Base-by-base conservation (phyloP, 2,888 invertebrate species). In the Nemotelus pantherinus region DNA sequence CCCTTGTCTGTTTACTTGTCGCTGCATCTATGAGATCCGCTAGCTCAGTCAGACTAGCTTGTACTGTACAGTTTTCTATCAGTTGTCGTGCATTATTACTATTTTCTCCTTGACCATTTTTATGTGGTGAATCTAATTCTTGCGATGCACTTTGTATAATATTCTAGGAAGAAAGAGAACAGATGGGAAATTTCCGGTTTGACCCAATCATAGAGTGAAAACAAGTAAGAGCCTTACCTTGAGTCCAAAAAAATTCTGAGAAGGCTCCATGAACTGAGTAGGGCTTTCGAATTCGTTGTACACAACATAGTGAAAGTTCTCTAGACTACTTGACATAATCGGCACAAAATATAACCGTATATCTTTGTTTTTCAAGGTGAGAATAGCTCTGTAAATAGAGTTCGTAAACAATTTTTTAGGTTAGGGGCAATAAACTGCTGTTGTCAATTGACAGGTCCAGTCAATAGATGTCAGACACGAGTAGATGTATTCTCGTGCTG, bases 231-330 rank as follows among this genome's bases (percentile, higher is more conserved):
- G 45, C n/a, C 63, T 63, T 44, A 68, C 68, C 58, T 72, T 72
- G 60, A 58, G 39, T 3, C 55, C 72, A 47, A 60, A 60, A 7
- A 72, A n/a, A 60, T 72, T 58, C 10, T 7, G 58, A 25, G 72
- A 9, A 4, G 58, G 58, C n/a, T 44, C 47, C 2, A 39, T 7
- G 58, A 44, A 47, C 5, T 58, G 58, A 2, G 5, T 9, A 2
- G 58, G 72, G 39, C 60, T 72, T 7, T 72, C 72, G 58, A 72
- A 72, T 10, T 72, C 72, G 7, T 72, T 72, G 60, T 72, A 60
- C 0, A 72, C 58, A 2, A 72, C 57, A 25, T 72, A 72, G 47
- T 58, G 57, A 25, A 47, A 72, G 48, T 72, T 72, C 45, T 60
- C 72, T 47, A 72, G 58, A 3, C 58, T 25, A 39, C 72, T 72